Conservation (phyloP, 2,888 invertebrate species). For the Nephrotoma guestfalica region DNA sequence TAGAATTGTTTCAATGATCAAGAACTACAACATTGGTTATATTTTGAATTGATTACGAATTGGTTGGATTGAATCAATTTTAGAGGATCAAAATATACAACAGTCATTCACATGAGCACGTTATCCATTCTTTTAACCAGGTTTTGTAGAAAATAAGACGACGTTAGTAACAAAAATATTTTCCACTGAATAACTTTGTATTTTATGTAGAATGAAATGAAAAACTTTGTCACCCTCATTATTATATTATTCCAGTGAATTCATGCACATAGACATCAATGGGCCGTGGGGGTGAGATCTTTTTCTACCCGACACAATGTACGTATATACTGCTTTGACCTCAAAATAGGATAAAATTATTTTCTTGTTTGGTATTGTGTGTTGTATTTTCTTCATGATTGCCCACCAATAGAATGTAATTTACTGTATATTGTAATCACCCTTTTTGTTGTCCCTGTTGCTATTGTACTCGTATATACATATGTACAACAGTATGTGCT, state of each 20-base stretch:
- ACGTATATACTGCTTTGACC: background rate
- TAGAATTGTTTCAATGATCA: background rate
- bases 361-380: background rate
- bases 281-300: background rate
- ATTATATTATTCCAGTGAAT: background rate
- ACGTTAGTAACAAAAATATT: background rate
- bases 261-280: background rate
- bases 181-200: background rate
- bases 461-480: background rate
- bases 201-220: background rate
- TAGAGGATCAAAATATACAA: background rate
- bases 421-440: slow-evolving; percentile 4
- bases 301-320: background rate
- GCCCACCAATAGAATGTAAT: slow-evolving; percentile 15
- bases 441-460: background rate
- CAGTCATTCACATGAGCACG: background rate
- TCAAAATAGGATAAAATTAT: background rate
- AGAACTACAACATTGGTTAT: background rate
- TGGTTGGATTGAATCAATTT: background rate
- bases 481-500: background rate
- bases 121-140: background rate
- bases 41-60: background rate
- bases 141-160: background rate
- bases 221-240: background rate
- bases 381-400: slow-evolving; percentile 13